A percentile compares a stretch with the other conserved stretches of the same genome.
Evolutionary conservation across 2,113 vertebrate genomes (phyloP).

Genomic region (Grallaria varia): DNA sequence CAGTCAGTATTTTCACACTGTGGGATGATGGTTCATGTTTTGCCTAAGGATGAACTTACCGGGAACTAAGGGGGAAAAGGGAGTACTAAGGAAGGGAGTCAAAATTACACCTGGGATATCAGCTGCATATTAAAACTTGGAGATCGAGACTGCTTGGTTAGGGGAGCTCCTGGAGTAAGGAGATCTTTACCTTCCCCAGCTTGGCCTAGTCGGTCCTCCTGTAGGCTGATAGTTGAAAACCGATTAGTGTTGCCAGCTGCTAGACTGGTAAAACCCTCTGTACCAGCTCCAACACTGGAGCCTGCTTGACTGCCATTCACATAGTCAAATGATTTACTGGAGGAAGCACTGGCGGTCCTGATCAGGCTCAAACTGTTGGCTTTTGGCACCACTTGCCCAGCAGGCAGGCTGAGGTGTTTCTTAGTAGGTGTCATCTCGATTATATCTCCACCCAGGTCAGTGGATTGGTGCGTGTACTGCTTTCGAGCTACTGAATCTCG

Average conservation of each 20-base stretch:
- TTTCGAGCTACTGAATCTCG: constrained; percentile 72
- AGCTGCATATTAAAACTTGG: constrained; percentile 99
- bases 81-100: constrained; percentile 30
- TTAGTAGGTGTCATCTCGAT: constrained; percentile 89
- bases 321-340: constrained; percentile 95
- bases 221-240: constrained; percentile 91
- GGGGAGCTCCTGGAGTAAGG: constrained; percentile 84
- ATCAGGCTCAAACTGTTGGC: constrained; percentile 80
- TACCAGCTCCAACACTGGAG: constrained; percentile 68
- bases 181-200: constrained; percentile 83
- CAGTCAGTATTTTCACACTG: constrained; percentile 72
- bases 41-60: constrained; percentile 70
- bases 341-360: constrained; percentile 94
- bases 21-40: constrained; percentile 61
- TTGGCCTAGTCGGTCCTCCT: constrained; percentile 90
- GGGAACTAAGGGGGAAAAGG: constrained; percentile 40
- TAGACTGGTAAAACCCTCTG: constrained; percentile 75
- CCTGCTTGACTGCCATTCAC: constrained; percentile 83
- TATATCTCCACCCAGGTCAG: constrained; percentile 76
- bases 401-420: constrained; percentile 91
- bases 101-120: constrained; percentile 94
- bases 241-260: constrained; percentile 80
- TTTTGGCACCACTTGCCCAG: constrained; percentile 80
- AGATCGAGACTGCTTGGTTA: constrained; percentile 95
- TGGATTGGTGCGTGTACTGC: constrained; percentile 75